These are phyloP conservation scores for Hemitrygon akajei DNA, from an alignment of 2,797 vertebrate genomes.

Conservation along the genomic window DNA sequence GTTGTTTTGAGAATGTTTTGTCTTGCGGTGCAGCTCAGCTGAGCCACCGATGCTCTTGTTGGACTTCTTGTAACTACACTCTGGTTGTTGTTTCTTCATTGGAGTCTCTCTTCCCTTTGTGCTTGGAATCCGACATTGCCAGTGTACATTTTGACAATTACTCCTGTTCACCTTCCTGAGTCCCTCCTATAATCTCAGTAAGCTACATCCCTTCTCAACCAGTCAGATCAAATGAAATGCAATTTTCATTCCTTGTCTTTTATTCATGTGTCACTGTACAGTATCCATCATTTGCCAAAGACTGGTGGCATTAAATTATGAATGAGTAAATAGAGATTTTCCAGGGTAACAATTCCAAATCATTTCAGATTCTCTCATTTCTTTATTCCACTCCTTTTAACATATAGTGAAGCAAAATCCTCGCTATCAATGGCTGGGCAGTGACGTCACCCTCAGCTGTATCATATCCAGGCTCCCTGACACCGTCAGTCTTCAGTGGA, in stretches of 20 bases:
- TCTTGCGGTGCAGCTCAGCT: no score
- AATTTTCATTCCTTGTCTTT: not conserved
- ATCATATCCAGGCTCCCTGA: constrained; percentile 5
- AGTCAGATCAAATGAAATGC: not conserved
- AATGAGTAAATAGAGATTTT: not conserved
- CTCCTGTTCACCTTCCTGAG: not conserved
- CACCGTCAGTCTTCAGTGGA: not conserved
- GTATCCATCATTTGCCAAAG: not conserved
- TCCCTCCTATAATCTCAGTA: no score
- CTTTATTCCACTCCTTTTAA: not conserved
- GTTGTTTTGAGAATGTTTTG: no score
- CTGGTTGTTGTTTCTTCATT: no score
- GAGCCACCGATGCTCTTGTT: no score
- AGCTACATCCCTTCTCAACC: no score
- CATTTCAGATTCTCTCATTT: not conserved
- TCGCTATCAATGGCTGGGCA: not conserved
- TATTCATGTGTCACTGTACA: not conserved
- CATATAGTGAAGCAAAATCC: not conserved
- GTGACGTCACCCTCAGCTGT: not conserved
- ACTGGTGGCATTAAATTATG: not conserved
- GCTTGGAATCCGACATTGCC: no score
- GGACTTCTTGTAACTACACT: no score
- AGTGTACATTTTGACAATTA: not conserved
- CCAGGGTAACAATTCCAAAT: not conserved
- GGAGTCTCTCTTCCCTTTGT: no score